Evolutionary conservation across 1,140 invertebrate species (phyloP), one percentile per base, ranked within the genome.

Genomic region (Drosophila ercepeae): DNA sequence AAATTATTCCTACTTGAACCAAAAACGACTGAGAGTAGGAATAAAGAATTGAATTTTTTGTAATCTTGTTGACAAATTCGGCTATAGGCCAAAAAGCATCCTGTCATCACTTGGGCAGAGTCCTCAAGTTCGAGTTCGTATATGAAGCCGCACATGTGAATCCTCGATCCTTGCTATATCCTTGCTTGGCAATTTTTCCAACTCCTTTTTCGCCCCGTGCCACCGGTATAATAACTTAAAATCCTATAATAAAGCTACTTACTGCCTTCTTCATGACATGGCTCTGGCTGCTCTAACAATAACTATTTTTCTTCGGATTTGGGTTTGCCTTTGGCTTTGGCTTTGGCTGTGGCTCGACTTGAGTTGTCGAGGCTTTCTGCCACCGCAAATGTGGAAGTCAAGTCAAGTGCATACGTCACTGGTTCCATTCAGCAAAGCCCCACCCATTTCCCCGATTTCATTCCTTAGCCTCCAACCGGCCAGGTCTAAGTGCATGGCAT

Each of bases 221-320:
- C 39, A 14, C 60, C 46, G 60, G 71, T 73, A 60, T 79, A 84
- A 84, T 84, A 84, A 79, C 79, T 84, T 84, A 84, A 75, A 84
- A 84, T 84, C 81, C 81, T 29, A 86, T 84, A 84, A 84, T 84
- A 84, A 86, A 86, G 81, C 81, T 84, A 81, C 81, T 84, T 84
- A 84, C 59, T 60, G 57, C 60, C 61, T 23, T 69, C 45, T 16
- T 50, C 46, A 41, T 21, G 49, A 45, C 23, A 34, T 27, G 58
- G 48, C 41, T 60, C 44, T 53, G 44, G 69, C 36, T 48, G 54
- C 44, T 46, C 63, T 63, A 70, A 82, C 69, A 81, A 81, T 82
- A 81, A 82, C 78, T 70, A 78, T 82, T 84, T 86, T 76, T 79
- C 76, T 60, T 76, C 55, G 72, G 65, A 79, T 82, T 81, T 81